phyloP scores from a whole-genome alignment of 2,113 vertebrate species.

The Cyprinodon tularosa region DNA sequence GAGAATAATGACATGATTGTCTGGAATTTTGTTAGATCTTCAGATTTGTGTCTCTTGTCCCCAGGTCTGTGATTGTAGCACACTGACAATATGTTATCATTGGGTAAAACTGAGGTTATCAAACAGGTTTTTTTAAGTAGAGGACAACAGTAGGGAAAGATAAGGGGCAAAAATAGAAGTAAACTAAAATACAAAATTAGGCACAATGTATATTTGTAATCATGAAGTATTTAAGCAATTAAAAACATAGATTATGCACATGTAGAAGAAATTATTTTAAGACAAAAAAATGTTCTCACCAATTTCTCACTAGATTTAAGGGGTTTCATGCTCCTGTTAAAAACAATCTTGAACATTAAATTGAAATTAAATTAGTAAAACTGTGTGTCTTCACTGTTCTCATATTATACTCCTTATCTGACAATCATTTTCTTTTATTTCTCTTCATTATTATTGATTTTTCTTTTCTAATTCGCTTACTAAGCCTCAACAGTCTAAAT shows the following conservation, averaged over 20 bases:
- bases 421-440: slow-evolving; percentile 19
- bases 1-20: background rate
- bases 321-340: slow-evolving; percentile 8
- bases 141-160: too few relatives aligned
- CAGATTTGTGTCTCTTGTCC: background rate
- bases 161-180: background rate
- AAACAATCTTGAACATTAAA: slow-evolving; percentile 10
- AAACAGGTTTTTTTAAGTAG: too few relatives aligned
- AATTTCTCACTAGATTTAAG: slow-evolving; percentile 31
- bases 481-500: background rate
- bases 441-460: slow-evolving; percentile 36
- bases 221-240: slow-evolving; percentile 5
- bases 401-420: slow-evolving; percentile 27
- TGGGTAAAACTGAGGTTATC: too few relatives aligned
- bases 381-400: slow-evolving; percentile 22
- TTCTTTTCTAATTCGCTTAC: slow-evolving; percentile 4
- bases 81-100: too few relatives aligned
- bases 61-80: background rate
- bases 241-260: slow-evolving; percentile 23
- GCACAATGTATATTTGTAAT: background rate
- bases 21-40: background rate
- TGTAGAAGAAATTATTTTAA: slow-evolving; percentile 25
- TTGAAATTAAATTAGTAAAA: slow-evolving; percentile 4
- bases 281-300: slow-evolving; percentile 20
- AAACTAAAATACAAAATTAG: background rate